Base-by-base conservation (phyloP, 2,113 vertebrate genomes). In the Hemicordylus capensis region DNA sequence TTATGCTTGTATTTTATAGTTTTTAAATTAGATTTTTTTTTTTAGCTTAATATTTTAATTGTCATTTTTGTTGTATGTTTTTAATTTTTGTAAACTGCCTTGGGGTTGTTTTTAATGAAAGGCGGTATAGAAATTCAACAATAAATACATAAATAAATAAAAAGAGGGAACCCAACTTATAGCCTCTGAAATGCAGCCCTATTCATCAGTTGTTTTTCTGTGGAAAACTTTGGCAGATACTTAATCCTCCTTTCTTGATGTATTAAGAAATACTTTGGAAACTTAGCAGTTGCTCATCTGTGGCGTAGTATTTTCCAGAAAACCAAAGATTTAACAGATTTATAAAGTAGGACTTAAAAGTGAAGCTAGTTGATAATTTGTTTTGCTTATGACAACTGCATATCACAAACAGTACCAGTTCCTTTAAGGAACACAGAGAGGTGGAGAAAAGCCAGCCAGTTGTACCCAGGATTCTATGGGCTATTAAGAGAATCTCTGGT, bases 201-300 rank as follows among this genome's bases (percentile, higher is more conserved):
- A 37, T 51, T 80, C 51, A 37, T 80, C 63, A n/a, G 51, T 44
- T 72, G 12, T 72, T 78, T 78, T 20, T 58, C 39, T 22, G 39
- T 42, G 20, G 14, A 34, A 58, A 72, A 17, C 34, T 3, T n/a
- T 48, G 46, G 58, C 56, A 48, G 56, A 5, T 82, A 42, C 51
- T 39, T 56, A 81, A 31, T 81, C 66, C 80, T 63, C 28, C 31
- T 83, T 81, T 42, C n/a, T n/a, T n/a, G n/a, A n/a, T n/a, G n/a
- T n/a, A n/a, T n/a, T n/a, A n/a, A 34, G 39, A 82, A 72, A 15
- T 42, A 83, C 48, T 83, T 83, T 37, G 59, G 44, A 61, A 46
- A 10, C 26, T 63, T 73, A 22, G 58, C 20, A 61, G 44, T 34
- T 61, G 7, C 61, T 73, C 24, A 83, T 74, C 69, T 61, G 70